Evolutionary conservation across 2,113 vertebrate genomes (phyloP).

Genomic region (Drymodes brunneopygia): DNA sequence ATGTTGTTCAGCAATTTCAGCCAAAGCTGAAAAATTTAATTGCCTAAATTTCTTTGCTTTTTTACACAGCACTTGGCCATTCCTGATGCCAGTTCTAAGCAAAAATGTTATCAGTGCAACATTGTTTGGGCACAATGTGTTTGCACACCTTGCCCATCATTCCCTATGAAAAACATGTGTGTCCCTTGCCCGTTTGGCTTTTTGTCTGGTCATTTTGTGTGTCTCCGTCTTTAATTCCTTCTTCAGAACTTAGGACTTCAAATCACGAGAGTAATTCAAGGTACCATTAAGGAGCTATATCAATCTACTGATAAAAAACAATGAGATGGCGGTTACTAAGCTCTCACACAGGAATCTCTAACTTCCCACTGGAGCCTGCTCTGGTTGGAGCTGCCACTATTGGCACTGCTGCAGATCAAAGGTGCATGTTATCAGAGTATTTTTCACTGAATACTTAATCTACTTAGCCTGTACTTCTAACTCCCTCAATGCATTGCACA

Average conservation of each 20-base stretch:
- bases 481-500: not conserved
- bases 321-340: not conserved
- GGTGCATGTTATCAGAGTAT: not conserved
- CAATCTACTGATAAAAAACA: not conserved
- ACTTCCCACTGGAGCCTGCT: not conserved
- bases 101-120: not conserved
- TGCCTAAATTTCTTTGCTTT: not conserved
- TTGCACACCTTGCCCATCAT: not conserved
- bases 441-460: not conserved
- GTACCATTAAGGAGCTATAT: not conserved
- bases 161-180: accelerated
- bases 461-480: not conserved
- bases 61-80: not conserved
- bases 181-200: not conserved
- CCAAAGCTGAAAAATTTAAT: slow-evolving; percentile 22
- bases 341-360: not conserved
- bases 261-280: not conserved
- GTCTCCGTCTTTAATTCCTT: not conserved
- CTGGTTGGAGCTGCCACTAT: not conserved
- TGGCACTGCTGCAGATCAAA: not conserved
- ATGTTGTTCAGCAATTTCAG: not conserved
- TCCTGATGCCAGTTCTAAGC: not conserved
- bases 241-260: not conserved
- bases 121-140: not conserved
- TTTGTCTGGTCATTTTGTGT: not conserved